These are phyloP conservation scores for Euplexia lucipara DNA, from an alignment of 2,888 invertebrate species.

Conservation along the genomic window DNA sequence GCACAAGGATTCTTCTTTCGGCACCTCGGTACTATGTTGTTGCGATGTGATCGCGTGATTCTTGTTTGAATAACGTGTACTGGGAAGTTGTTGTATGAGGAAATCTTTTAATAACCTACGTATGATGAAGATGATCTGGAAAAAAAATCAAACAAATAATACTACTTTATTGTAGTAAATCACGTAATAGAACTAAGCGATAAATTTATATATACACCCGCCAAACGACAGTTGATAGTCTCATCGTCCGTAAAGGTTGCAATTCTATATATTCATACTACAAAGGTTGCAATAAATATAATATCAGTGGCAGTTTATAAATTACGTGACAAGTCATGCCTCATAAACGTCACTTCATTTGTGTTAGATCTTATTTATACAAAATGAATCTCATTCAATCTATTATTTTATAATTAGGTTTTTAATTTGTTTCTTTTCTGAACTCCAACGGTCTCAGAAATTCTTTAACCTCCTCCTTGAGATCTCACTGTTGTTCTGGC, in stretches of 20 bases:
- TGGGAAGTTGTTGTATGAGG: neutral
- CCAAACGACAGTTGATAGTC: neutral
- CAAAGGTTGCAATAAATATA: slow-evolving; percentile 8
- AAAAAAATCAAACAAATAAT: neutral
- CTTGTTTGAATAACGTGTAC: neutral
- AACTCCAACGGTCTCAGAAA: too few relatives aligned
- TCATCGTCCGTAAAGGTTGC: slow-evolving; percentile 27
- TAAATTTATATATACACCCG: slow-evolving; percentile 21
- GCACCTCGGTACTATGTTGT: neutral
- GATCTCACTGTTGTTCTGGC: too few relatives aligned
- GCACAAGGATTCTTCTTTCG: slow-evolving; percentile 33
- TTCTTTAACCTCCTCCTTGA: too few relatives aligned
- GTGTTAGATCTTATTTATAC: too few relatives aligned
- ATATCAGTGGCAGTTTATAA: neutral
- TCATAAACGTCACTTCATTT: too few relatives aligned
- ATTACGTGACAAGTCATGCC: neutral
- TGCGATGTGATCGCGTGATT: neutral
- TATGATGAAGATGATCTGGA: neutral
- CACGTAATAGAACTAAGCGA: slow-evolving; percentile 33
- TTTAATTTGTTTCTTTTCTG: too few relatives aligned
- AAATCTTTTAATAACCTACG: neutral
- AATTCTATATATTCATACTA: neutral
- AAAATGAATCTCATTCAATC: too few relatives aligned
- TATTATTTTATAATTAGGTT: too few relatives aligned
- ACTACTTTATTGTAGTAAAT: too few relatives aligned